Percentiles rank a stretch among this genome's conserved stretches.
These are phyloP conservation scores for Cecidostiba fungosa DNA, from an alignment of 2,888 invertebrate genomes.

Conservation along the genomic window DNA sequence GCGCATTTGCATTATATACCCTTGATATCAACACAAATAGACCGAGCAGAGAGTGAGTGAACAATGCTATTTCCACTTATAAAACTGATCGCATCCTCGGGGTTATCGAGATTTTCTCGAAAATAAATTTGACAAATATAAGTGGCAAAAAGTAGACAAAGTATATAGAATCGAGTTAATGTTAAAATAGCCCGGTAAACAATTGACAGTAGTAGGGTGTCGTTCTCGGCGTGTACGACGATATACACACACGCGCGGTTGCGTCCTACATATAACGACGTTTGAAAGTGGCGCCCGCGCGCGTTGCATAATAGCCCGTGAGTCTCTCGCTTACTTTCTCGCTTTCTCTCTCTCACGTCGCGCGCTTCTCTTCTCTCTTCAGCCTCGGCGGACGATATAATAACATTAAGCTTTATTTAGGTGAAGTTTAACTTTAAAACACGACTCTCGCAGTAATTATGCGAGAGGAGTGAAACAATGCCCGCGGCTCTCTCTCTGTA, in stretches of 20 bases:
- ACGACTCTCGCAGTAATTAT: constrained; percentile 78
- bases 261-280: constrained; percentile 64
- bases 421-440: constrained; percentile 78
- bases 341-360: neutral
- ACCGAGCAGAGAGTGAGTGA: constrained; percentile 7
- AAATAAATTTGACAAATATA: no score
- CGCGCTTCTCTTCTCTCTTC: neutral
- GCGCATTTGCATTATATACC: neutral
- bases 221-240: neutral
- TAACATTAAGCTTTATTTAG: constrained; percentile 79
- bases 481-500: constrained; percentile 66
- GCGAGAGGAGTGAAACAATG: constrained; percentile 78
- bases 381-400: constrained; percentile 68
- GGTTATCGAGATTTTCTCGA: constrained; percentile 21
- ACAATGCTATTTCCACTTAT: constrained; percentile 4
- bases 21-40: neutral
- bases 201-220: neutral
- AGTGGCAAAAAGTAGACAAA: no score
- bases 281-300: constrained; percentile 67
- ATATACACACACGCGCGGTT: neutral
- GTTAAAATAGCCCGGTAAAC: constrained; percentile 37
- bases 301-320: constrained; percentile 68
- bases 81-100: neutral
- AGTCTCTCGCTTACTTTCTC: constrained; percentile 61
- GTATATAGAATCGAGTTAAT: constrained; percentile 53